A percentile compares a stretch with the other conserved stretches of the same genome.
phyloP scores from a whole-genome alignment of 2,797 vertebrate genomes.

The Lacerta agilis region DNA sequence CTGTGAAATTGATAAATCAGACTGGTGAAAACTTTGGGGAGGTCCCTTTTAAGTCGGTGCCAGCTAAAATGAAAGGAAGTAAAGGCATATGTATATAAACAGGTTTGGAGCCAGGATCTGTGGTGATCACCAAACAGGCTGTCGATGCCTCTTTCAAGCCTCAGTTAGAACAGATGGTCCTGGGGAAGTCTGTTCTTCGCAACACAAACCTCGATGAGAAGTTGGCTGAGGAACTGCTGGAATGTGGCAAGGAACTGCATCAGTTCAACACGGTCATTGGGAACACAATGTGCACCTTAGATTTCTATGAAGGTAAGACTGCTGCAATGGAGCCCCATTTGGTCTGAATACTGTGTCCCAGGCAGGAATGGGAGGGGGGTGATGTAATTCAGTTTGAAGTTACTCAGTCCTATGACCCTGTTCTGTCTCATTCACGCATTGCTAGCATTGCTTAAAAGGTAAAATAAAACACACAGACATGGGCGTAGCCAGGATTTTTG shows the following conservation, averaged over 20 bases:
- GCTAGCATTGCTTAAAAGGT: too few species aligned
- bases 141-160: constrained; percentile 89
- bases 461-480: too few species aligned
- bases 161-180: constrained; percentile 87
- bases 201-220: constrained; percentile 81
- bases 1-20: too few species aligned
- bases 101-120: constrained; percentile 92
- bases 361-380: too few species aligned
- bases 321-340: neutral
- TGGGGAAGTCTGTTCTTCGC: constrained; percentile 87
- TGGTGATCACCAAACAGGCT: constrained; percentile 90
- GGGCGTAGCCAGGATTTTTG: too few species aligned
- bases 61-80: too few species aligned
- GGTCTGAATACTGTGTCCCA: neutral
- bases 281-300: constrained; percentile 94
- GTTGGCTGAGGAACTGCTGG: constrained; percentile 84
- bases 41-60: too few species aligned
- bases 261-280: constrained; percentile 88
- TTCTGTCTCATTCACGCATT: too few species aligned
- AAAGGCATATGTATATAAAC: neutral
- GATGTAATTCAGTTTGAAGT: too few species aligned
- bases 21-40: too few species aligned
- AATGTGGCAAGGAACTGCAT: constrained; percentile 83
- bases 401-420: too few species aligned
- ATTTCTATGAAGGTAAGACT: constrained; percentile 94